A percentile compares a stretch with the other conserved stretches of the same genome.
Conservation (phyloP, 2,888 invertebrate genomes). For the Agonopterix subpropinquella region DNA sequence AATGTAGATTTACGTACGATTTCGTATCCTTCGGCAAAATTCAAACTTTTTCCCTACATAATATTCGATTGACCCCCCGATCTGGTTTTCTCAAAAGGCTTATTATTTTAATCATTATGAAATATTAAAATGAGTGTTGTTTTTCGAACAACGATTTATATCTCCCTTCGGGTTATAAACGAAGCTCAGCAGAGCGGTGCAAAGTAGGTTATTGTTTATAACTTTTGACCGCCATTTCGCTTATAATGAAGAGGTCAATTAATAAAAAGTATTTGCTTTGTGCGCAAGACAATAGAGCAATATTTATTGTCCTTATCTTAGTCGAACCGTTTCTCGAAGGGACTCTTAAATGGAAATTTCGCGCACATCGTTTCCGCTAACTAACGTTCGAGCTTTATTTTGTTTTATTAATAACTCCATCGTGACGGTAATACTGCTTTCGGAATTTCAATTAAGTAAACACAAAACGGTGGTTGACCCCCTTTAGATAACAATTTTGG, state of each 20-base stretch:
- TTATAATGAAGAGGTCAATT: slow-evolving; percentile 38
- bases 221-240: slow-evolving; percentile 40
- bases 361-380: neutral
- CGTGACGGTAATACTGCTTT: no score
- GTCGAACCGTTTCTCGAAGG: slow-evolving; percentile 1
- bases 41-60: no score
- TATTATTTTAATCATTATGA: slow-evolving; percentile 27
- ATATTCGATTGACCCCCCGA: no score
- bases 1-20: no score
- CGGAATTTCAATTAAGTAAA: no score
- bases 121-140: slow-evolving; percentile 32
- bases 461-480: no score
- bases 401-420: neutral
- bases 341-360: neutral
- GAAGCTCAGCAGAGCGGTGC: slow-evolving; percentile 23
- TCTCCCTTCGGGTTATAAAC: slow-evolving; percentile 19
- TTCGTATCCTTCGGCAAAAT: no score
- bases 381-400: neutral
- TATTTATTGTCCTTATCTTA: slow-evolving; percentile 33
- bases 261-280: slow-evolving; percentile 38
- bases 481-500: no score
- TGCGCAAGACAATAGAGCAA: slow-evolving; percentile 30
- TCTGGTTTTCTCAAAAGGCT: slow-evolving; percentile 12
- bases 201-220: slow-evolving; percentile 43
- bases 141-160: slow-evolving; percentile 31